Evolutionary conservation across 2,888 invertebrate genomes (phyloP).

Genomic region (Stramonita haemastoma): DNA sequence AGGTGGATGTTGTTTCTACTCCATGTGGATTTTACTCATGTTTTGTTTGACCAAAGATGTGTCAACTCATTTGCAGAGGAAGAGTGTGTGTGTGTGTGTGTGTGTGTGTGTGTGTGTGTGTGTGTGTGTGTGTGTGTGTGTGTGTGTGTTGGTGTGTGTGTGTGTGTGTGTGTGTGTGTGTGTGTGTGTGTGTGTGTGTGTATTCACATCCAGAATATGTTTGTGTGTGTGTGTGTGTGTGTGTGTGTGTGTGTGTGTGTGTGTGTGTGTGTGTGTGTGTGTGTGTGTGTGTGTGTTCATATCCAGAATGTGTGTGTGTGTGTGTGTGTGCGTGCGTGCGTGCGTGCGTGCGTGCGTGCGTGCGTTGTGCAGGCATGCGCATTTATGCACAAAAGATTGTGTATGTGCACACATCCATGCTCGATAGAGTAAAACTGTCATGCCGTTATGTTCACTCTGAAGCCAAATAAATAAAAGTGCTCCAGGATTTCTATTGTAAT

Average conservation of each 20-base stretch:
- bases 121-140: constrained; percentile 9
- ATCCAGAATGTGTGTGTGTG: background rate
- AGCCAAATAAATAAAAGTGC: background rate
- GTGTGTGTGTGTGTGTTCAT: background rate
- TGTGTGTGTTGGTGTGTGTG: constrained; percentile 2
- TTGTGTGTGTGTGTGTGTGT: constrained; percentile 1
- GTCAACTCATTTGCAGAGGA: too few species aligned
- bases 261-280: background rate
- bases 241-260: background rate
- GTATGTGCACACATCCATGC: background rate
- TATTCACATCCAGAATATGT: background rate
- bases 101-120: constrained; percentile 6
- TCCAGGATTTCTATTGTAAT: background rate
- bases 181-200: background rate
- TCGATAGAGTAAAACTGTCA: background rate
- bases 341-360: background rate
- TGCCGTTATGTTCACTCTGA: background rate
- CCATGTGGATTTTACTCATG: too few species aligned
- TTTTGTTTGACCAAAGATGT: too few species aligned
- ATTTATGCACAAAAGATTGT: too few species aligned
- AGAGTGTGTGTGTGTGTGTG: background rate
- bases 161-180: background rate
- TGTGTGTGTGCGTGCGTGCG: background rate
- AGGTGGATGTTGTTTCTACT: too few species aligned
- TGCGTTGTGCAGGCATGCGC: background rate